A percentile compares a stretch with the other conserved stretches of the same genome.
Conservation (phyloP, 2,113 vertebrate species). For the Pholis gunnellus region DNA sequence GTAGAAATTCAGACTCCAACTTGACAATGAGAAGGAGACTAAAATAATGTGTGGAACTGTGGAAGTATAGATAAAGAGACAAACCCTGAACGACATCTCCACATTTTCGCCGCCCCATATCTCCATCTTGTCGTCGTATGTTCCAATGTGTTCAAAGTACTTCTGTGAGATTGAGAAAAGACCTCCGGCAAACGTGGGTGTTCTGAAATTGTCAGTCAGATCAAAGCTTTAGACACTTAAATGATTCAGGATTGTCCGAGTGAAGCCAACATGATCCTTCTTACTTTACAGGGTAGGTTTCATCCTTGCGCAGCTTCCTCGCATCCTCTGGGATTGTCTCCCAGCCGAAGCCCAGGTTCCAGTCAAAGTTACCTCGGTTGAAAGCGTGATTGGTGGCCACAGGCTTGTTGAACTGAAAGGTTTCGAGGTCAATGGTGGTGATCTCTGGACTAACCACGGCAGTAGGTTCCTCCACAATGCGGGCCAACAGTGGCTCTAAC, state of each 20-base stretch:
- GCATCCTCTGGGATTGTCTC: constrained; percentile 86
- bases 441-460: constrained; percentile 96
- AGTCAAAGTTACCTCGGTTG: constrained; percentile 96
- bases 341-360: constrained; percentile 95
- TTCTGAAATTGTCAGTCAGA: constrained; percentile 78
- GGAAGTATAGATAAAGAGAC: constrained; percentile 38
- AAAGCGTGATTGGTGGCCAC: constrained; percentile 83
- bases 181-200: constrained; percentile 95
- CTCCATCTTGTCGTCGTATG: constrained; percentile 98
- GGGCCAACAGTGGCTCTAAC: constrained; percentile 93
- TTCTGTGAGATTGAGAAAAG: constrained; percentile 94
- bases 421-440: constrained; percentile 91
- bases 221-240: constrained; percentile 11
- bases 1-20: not conserved
- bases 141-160: constrained; percentile 96
- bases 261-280: constrained; percentile 14
- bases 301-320: constrained; percentile 89
- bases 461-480: constrained; percentile 92
- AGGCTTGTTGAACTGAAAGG: constrained; percentile 91
- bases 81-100: constrained; percentile 98
- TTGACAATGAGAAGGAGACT: not conserved
- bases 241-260: not conserved
- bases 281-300: constrained; percentile 96
- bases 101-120: constrained; percentile 99
- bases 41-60: not conserved